These are phyloP conservation scores for Heterodera carotae DNA, from an alignment of 1,140 invertebrate species.

Conservation along the genomic window DNA sequence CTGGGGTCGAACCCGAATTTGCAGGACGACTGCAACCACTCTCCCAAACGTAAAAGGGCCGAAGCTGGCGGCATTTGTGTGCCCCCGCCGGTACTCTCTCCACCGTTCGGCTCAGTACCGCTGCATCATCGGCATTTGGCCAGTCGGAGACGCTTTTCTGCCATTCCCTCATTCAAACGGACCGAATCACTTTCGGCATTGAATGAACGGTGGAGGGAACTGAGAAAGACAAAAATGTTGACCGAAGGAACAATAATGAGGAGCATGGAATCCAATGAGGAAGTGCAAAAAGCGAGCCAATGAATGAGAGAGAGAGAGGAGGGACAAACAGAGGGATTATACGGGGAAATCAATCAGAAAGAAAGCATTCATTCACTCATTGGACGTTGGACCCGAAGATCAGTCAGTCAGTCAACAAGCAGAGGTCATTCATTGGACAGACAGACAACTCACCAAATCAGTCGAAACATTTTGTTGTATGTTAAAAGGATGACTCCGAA, in stretches of 20 bases:
- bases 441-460: too few species aligned
- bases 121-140: slow-evolving; percentile 40
- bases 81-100: neutral
- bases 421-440: too few species aligned
- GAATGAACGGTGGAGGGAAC: slow-evolving; percentile 5
- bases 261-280: slow-evolving; percentile 1
- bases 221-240: neutral
- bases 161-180: neutral
- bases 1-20: neutral
- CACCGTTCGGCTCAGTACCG: neutral
- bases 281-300: neutral
- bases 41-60: neutral
- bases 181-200: neutral
- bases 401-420: too few species aligned
- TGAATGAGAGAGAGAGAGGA: neutral
- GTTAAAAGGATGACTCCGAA: too few species aligned
- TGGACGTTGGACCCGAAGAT: too few species aligned
- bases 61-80: neutral
- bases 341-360: neutral
- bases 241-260: neutral
- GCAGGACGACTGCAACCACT: neutral
- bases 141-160: slow-evolving; percentile 33
- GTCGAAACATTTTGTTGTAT: too few species aligned
- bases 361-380: too few species aligned
- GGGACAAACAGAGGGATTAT: neutral